phyloP scores from a whole-genome alignment of 2,888 invertebrate genomes.

The Andrena flavipes region DNA sequence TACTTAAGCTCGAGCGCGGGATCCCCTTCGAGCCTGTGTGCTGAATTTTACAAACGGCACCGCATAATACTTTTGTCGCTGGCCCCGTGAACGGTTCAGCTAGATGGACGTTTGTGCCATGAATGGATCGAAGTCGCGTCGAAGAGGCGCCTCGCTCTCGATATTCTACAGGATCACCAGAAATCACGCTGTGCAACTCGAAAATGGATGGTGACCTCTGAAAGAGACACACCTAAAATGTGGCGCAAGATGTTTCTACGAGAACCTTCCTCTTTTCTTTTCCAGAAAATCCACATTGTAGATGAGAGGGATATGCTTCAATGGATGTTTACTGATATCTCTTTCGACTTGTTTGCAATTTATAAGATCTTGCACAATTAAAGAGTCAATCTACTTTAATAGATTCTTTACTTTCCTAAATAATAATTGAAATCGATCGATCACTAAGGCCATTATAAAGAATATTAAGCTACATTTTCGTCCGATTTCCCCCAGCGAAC shows the following conservation, averaged over 20 bases:
- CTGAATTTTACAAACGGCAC: constrained; percentile 33
- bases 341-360: no score
- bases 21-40: constrained; percentile 28
- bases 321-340: no score
- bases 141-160: constrained; percentile 51
- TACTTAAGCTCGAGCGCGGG: constrained; percentile 70
- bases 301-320: no score
- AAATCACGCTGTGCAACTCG: not conserved
- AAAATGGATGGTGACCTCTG: no score
- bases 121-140: constrained; percentile 4
- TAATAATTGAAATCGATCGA: no score
- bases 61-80: constrained; percentile 47
- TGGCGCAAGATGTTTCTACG: not conserved
- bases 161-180: not conserved
- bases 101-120: constrained; percentile 40
- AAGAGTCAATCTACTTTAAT: no score
- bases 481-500: not conserved
- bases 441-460: no score
- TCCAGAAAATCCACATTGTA: no score
- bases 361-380: no score
- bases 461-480: no score
- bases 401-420: no score
- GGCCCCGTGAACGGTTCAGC: constrained; percentile 5
- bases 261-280: not conserved
- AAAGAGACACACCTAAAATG: not conserved